A percentile compares a stretch with the other conserved stretches of the same genome.
Conservation (phyloP, 2,888 invertebrate species). For the Meloe dianella region DNA sequence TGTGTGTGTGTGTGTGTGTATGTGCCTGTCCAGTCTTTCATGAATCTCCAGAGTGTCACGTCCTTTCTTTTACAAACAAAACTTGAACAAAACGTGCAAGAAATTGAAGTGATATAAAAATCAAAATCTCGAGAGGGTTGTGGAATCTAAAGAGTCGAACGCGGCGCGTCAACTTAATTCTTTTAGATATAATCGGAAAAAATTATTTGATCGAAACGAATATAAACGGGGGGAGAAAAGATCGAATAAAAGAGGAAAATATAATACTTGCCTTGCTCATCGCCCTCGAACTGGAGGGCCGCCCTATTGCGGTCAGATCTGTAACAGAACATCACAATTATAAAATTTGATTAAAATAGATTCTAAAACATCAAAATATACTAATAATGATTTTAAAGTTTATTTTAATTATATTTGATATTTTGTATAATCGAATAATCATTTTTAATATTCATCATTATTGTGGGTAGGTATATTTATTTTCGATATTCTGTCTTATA, state of each 20-base stretch:
- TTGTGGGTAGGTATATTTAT: no score
- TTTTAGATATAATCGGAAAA: constrained; percentile 34
- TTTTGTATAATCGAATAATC: neutral
- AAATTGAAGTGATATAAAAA: constrained; percentile 54
- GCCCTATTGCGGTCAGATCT: constrained; percentile 53
- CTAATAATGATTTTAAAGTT: no score
- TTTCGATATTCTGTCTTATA: neutral
- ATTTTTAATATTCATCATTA: neutral
- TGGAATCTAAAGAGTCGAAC: constrained; percentile 27
- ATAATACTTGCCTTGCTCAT: constrained; percentile 55
- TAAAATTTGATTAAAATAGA: neutral
- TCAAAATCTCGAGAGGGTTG: constrained; percentile 46
- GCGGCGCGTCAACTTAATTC: constrained; percentile 46
- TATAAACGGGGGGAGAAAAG: neutral
- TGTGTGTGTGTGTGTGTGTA: constrained; percentile 9
- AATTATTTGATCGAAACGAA: constrained; percentile 13
- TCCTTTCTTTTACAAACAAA: constrained; percentile 32
- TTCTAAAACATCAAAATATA: no score
- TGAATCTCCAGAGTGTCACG: constrained; percentile 50
- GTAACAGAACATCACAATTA: constrained; percentile 44
- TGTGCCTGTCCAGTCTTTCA: constrained; percentile 31
- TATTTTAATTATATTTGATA: neutral
- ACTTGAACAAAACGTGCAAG: constrained; percentile 52
- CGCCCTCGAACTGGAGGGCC: constrained; percentile 51
- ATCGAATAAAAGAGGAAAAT: neutral